Evolutionary conservation across 2,888 invertebrate species (phyloP).

Genomic region (Lucinisca nassula): DNA sequence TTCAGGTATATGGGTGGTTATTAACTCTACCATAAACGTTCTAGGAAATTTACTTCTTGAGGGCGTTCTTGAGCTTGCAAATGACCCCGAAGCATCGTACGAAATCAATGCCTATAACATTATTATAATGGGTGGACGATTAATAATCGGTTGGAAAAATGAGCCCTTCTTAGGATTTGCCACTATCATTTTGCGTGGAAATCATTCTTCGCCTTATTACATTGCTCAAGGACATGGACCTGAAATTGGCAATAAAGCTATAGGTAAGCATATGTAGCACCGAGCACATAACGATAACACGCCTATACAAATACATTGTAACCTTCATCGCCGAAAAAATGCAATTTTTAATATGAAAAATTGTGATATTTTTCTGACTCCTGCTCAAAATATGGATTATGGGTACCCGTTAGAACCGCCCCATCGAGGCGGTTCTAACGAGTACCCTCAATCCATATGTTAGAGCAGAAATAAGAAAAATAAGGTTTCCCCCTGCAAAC

Average conservation of each 20-base stretch:
- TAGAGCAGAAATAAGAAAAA: no score
- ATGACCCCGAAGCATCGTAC: constrained; percentile 33
- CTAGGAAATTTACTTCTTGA: constrained; percentile 75
- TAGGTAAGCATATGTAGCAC: constrained; percentile 62
- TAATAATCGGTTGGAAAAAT: constrained; percentile 73
- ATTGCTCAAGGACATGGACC: constrained; percentile 43
- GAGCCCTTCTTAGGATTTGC: constrained; percentile 59
- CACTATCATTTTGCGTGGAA: constrained; percentile 64
- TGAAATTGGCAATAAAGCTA: constrained; percentile 67
- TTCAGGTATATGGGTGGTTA: constrained; percentile 80
- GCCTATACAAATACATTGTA: no score
- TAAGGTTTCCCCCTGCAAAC: no score
- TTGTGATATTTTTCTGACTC: no score
- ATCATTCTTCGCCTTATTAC: constrained; percentile 45
- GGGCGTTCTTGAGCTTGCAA: constrained; percentile 76
- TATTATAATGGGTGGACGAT: constrained; percentile 73
- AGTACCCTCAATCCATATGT: no score
- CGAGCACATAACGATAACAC: no score
- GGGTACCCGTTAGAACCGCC: no score
- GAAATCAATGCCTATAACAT: constrained; percentile 54
- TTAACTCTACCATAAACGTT: constrained; percentile 69
- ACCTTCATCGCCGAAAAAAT: no score
- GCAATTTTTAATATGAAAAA: no score
- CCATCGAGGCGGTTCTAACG: no score
- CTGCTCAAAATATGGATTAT: no score